Base-by-base conservation (phyloP, 2,113 vertebrate species). In the Procapra przewalskii region DNA sequence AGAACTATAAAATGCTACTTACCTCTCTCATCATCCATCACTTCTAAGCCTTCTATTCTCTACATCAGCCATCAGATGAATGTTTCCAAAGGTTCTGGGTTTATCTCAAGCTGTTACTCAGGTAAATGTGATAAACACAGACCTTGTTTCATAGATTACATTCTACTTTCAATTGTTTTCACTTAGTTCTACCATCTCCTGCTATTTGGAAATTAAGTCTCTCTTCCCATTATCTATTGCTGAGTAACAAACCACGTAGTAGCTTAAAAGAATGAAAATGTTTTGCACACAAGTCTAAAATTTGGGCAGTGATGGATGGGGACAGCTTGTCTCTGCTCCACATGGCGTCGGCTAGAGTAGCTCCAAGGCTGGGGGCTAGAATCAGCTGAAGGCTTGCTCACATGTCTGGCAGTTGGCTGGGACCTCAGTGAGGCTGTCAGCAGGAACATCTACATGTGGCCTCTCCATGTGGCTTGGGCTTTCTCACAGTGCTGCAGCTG, bases 211-310 rank as follows among this genome's bases (percentile, higher is more conserved):
- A n/a, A 71, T 71, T 40, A 88, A 13, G 25, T 36, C 29, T 93
- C 90, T 83, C 50, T 95, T 96, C 21, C 33, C 92, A 40, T 62
- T 81, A 93, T 82, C 52, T 40, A 90, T 57, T 88, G 31, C 52
- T 92, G 36, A 85, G 33, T 92, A 92, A 94, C 81, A 83, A 86
- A 92, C 12, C 84, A 96, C 19, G 62, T 64, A 88, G 40, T 95
- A 36, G 33, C 43, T 90, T 91, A 60, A 77, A 93, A 67, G 75
- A 96, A 90, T 80, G 54, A 88, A 91, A 96, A 81, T 82, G 27
- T 57, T 97, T 97, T 97, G 75, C 57, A 84, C 52, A 95, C 57
- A 75, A 77, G 62, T 96, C 52, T 94, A 88, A 90, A 90, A 88
- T 88, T 83, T 97, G 96, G 81, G 55, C 75, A 91, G 89, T 45